Conservation (phyloP, 2,888 invertebrate genomes). For the Sthenelais limicola region DNA sequence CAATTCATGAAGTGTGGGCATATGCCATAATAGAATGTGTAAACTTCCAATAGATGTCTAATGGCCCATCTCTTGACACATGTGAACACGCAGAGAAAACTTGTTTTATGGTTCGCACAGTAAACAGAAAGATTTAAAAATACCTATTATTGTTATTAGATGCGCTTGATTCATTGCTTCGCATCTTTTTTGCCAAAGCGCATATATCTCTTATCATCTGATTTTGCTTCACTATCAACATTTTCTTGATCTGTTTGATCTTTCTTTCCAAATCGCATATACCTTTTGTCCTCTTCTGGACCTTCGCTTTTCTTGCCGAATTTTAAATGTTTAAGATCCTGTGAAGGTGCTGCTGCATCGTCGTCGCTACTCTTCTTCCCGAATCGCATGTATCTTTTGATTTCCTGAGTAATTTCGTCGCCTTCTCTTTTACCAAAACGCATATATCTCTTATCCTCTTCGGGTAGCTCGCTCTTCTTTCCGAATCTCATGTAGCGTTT, state of each 20-base stretch:
- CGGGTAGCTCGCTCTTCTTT: slow-evolving; percentile 36
- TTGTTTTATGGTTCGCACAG: not conserved
- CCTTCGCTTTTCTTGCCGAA: slow-evolving; percentile 41
- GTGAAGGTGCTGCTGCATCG: not conserved
- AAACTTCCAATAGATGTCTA: too few relatives aligned
- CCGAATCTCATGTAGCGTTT: slow-evolving; percentile 49
- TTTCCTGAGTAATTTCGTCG: slow-evolving; percentile 23
- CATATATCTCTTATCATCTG: slow-evolving; percentile 38
- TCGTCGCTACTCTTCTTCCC: slow-evolving; percentile 24
- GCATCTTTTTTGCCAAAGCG: slow-evolving; percentile 42
- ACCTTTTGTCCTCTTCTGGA: slow-evolving; percentile 43
- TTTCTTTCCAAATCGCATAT: slow-evolving; percentile 52
- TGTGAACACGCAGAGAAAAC: too few relatives aligned
- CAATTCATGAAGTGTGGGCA: too few relatives aligned
- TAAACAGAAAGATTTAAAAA: slow-evolving; percentile 11
- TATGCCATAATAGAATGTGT: too few relatives aligned
- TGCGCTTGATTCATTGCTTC: slow-evolving; percentile 8
- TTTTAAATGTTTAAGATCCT: slow-evolving; percentile 13
- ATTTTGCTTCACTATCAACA: not conserved
- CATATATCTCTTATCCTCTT: slow-evolving; percentile 48
- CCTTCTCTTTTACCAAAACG: slow-evolving; percentile 50
- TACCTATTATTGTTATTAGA: too few relatives aligned
- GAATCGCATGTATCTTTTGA: slow-evolving; percentile 35
- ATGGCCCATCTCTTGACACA: too few relatives aligned
- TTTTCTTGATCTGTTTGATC: not conserved